A percentile compares a stretch with the other conserved stretches of the same genome.
These are phyloP conservation scores for Cantharis rufa DNA, from an alignment of 2,888 invertebrate genomes.

Conservation along the genomic window DNA sequence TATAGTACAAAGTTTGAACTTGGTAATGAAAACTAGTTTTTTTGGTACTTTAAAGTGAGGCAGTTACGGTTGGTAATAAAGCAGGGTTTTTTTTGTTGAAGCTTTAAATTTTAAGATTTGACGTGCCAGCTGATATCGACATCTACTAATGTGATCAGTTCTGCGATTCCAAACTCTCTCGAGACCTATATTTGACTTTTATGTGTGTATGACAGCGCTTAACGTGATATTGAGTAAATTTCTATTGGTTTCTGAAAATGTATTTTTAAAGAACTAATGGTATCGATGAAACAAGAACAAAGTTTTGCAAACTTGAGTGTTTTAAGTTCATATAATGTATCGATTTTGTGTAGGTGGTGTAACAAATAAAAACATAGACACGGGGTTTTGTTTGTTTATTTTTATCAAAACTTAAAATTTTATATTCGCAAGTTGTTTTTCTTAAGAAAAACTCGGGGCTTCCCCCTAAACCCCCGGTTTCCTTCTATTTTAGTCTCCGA, in stretches of 20 bases:
- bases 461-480: no score
- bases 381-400: neutral
- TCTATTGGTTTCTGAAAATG: neutral
- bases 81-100: neutral
- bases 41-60: neutral
- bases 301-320: neutral
- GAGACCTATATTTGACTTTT: conserved; percentile 33
- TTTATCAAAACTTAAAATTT: neutral
- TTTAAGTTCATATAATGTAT: neutral
- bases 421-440: no score
- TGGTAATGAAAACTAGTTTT: neutral
- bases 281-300: neutral
- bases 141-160: conserved; percentile 45
- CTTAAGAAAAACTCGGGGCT: no score
- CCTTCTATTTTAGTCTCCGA: no score
- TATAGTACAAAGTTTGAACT: neutral
- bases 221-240: conserved; percentile 15
- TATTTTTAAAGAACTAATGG: neutral
- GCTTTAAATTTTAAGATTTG: neutral
- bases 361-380: neutral
- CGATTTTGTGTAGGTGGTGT: neutral
- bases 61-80: neutral
- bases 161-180: conserved; percentile 38
- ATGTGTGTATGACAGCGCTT: conserved; percentile 13
- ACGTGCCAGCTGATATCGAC: conserved; percentile 34